phyloP scores from a whole-genome alignment of 2,113 vertebrate genomes.

The Caloenas nicobarica region DNA sequence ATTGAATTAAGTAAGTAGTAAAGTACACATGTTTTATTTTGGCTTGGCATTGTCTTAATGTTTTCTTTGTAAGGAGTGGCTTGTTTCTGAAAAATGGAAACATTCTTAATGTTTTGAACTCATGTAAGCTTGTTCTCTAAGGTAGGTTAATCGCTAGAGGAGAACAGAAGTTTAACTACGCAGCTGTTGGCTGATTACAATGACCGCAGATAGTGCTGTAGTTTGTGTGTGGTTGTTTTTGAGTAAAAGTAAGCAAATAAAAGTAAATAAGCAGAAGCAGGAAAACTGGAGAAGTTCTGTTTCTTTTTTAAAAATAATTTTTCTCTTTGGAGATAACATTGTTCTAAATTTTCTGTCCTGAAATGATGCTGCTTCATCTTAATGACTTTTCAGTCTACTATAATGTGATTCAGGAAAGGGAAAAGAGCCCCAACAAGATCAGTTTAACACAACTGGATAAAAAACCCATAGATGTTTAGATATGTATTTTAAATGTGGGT shows the following conservation, averaged over 20 bases:
- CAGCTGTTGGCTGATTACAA: neutral
- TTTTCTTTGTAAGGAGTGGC: neutral
- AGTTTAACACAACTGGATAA: neutral
- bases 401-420: neutral
- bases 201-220: neutral
- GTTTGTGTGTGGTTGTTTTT: neutral
- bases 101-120: neutral
- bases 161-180: neutral
- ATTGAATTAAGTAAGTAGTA: neutral
- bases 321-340: neutral
- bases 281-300: neutral
- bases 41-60: neutral
- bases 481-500: neutral
- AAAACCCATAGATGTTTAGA: neutral
- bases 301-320: neutral
- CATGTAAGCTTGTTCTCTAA: neutral
- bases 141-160: neutral
- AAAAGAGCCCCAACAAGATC: neutral
- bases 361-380: neutral
- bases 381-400: neutral
- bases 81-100: neutral
- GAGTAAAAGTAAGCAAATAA: neutral
- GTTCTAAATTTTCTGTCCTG: neutral
- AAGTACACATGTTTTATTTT: neutral
- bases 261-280: neutral